Conservation (phyloP, 2,113 vertebrate genomes). For the Sphyrna mokarran region DNA sequence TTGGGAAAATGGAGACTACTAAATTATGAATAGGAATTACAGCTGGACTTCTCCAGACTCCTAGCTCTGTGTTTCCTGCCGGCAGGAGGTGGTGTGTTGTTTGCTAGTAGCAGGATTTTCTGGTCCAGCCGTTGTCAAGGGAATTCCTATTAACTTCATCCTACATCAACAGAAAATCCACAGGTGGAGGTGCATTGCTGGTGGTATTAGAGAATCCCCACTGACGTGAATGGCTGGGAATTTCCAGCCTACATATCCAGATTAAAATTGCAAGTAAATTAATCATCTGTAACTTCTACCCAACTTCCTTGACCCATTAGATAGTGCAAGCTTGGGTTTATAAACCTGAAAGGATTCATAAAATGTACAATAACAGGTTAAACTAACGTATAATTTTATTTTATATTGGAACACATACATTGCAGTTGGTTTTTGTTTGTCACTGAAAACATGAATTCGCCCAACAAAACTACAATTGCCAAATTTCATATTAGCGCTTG, state of each 20-base stretch:
- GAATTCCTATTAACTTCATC: no score
- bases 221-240: no score
- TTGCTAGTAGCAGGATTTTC: no score
- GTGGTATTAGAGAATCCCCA: no score
- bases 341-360: not conserved
- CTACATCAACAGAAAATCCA: no score
- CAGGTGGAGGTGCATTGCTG: no score
- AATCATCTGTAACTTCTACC: not conserved
- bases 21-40: not conserved
- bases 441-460: constrained; percentile 76
- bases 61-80: no score
- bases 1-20: not conserved
- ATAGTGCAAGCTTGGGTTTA: not conserved
- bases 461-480: constrained; percentile 76
- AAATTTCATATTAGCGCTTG: not conserved
- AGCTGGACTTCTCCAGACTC: no score
- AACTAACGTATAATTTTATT: not conserved
- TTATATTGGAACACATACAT: constrained; percentile 58
- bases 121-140: no score
- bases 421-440: constrained; percentile 58
- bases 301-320: not conserved
- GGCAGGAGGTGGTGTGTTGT: no score
- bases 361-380: not conserved
- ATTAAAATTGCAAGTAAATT: not conserved
- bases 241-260: not conserved